These are phyloP conservation scores for Thereva unica DNA, from an alignment of 2,888 invertebrate species.

Conservation along the genomic window DNA sequence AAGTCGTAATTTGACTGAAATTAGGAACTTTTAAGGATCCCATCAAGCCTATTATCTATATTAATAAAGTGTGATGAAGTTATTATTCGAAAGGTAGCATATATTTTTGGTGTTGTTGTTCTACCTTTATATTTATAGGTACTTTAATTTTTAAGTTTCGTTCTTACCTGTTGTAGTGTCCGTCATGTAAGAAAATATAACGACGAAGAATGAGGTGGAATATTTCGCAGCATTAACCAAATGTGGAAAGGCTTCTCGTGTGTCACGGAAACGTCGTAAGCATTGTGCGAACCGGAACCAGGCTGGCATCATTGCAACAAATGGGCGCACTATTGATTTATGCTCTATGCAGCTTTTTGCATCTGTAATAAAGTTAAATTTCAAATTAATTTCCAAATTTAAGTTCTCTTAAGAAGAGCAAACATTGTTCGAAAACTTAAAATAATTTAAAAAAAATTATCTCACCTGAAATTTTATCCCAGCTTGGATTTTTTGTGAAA, in stretches of 20 bases:
- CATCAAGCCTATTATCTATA: too few relatives aligned
- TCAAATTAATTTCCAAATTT: too few relatives aligned
- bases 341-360: conserved; percentile 60
- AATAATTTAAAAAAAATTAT: conserved; percentile 6
- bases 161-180: conserved; percentile 54
- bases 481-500: conserved; percentile 67
- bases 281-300: conserved; percentile 88
- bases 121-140: background rate
- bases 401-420: background rate
- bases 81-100: background rate
- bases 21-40: too few relatives aligned
- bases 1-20: too few relatives aligned
- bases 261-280: conserved; percentile 78
- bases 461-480: conserved; percentile 59
- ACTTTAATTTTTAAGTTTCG: background rate
- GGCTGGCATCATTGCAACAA: conserved; percentile 79
- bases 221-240: conserved; percentile 88
- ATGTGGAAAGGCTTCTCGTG: conserved; percentile 78
- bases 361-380: conserved; percentile 51
- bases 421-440: conserved; percentile 25
- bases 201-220: conserved; percentile 85
- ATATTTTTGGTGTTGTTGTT: background rate
- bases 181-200: conserved; percentile 67
- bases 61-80: too few relatives aligned
- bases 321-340: conserved; percentile 62